phyloP scores from a whole-genome alignment of 2,113 vertebrate genomes.

The Corythornis cristatus region DNA sequence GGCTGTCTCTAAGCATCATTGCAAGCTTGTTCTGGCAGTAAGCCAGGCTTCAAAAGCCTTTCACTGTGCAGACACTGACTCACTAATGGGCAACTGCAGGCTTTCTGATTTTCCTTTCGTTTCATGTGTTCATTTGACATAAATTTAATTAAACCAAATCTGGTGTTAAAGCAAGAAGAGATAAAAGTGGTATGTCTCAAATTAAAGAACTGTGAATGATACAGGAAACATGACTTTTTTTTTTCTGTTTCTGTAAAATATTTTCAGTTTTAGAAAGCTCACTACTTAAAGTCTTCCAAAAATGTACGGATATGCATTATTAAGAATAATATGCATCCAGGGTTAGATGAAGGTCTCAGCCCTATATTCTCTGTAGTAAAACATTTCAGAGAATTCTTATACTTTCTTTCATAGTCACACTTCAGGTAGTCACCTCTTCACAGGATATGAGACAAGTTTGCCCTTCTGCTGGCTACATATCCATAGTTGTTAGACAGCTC shows the following conservation, averaged over 20 bases:
- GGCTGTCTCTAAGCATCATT: slow-evolving; percentile 82
- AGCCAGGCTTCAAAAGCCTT: slow-evolving; percentile 87
- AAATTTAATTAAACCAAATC: slow-evolving; percentile 90
- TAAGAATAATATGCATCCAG: slow-evolving; percentile 81
- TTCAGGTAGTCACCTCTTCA: slow-evolving; percentile 82
- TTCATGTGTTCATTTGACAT: slow-evolving; percentile 87
- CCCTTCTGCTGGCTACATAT: slow-evolving; percentile 69
- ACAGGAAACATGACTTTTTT: slow-evolving; percentile 75
- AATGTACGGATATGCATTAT: slow-evolving; percentile 75
- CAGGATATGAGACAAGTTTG: slow-evolving; percentile 74
- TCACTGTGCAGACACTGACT: slow-evolving; percentile 82
- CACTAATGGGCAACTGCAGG: slow-evolving; percentile 86
- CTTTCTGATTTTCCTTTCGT: slow-evolving; percentile 84
- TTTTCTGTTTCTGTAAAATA: slow-evolving; percentile 76
- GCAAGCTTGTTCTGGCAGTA: slow-evolving; percentile 82
- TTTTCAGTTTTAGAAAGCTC: slow-evolving; percentile 76
- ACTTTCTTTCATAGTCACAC: slow-evolving; percentile 78
- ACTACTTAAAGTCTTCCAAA: slow-evolving; percentile 67
- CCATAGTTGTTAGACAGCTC: slow-evolving; percentile 74
- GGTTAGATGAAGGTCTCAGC: slow-evolving; percentile 82
- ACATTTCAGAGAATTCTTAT: slow-evolving; percentile 78
- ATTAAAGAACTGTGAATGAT: slow-evolving; percentile 82
- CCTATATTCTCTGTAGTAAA: slow-evolving; percentile 78
- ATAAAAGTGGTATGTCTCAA: slow-evolving; percentile 84
- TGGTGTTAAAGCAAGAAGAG: slow-evolving; percentile 82